Evolutionary conservation across 2,888 invertebrate genomes (phyloP).

Genomic region (Drosophila paracracens): DNA sequence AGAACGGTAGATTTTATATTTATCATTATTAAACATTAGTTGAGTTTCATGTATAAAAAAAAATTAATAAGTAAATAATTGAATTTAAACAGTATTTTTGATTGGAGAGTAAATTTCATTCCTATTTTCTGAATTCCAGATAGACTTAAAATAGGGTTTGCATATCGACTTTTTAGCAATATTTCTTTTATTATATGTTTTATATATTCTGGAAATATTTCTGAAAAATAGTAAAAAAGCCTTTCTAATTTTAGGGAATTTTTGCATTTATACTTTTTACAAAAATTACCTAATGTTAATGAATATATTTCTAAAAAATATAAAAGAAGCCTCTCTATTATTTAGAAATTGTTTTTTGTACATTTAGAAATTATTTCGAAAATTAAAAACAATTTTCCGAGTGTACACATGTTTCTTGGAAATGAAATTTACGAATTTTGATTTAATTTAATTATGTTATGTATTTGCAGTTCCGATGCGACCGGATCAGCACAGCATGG

Average conservation of each 20-base stretch:
- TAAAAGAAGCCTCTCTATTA: background rate
- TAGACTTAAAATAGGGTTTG: background rate
- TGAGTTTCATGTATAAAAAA: background rate
- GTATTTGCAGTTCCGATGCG: constrained; percentile 83
- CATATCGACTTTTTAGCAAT: background rate
- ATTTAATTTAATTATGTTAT: constrained; percentile 8
- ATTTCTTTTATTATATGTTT: background rate
- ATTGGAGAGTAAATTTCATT: background rate
- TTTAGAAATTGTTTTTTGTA: background rate
- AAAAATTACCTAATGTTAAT: background rate
- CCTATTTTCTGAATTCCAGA: background rate
- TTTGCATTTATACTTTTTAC: background rate
- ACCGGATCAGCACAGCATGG: constrained; percentile 79
- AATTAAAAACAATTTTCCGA: background rate
- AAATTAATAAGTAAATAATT: background rate
- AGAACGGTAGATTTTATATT: background rate
- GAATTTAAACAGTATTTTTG: background rate
- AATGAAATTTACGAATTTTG: constrained; percentile 29
- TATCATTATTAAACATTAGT: background rate
- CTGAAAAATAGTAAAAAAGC: background rate
- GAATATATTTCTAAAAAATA: background rate
- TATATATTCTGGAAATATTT: background rate
- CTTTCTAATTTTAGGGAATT: background rate
- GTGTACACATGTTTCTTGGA: constrained; percentile 13
- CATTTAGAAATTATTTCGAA: background rate